Evolutionary conservation across 2,113 vertebrate genomes (phyloP).

Genomic region (Takifugu flavidus): DNA sequence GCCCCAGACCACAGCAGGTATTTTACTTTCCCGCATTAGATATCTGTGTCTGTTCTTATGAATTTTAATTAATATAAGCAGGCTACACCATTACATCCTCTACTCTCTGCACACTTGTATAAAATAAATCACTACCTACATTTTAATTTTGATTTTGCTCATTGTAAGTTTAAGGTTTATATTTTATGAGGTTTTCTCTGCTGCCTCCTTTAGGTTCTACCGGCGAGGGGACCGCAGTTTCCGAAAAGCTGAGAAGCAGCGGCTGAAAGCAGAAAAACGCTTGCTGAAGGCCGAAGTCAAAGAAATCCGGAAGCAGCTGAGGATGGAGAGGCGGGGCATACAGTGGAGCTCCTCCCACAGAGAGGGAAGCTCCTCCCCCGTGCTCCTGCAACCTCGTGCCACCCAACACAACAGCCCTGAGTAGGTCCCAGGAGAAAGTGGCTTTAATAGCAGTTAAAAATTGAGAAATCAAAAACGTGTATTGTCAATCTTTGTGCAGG

Average conservation of each 20-base stretch:
- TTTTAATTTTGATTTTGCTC: no score
- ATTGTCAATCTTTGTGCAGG: conserved; percentile 55
- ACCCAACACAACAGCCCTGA: conserved; percentile 76
- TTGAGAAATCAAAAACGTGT: background rate
- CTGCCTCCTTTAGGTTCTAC: conserved; percentile 78
- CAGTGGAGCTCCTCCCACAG: conserved; percentile 82
- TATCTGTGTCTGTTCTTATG: no score
- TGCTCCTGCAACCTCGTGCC: conserved; percentile 74
- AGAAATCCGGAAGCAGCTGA: conserved; percentile 93
- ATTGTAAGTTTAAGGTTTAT: background rate
- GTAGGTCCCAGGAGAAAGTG: conserved; percentile 41
- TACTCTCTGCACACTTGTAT: no score
- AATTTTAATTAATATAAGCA: no score
- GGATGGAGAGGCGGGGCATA: conserved; percentile 89
- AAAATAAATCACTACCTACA: no score
- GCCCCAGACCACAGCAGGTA: conserved; percentile 80
- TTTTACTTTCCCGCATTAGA: background rate
- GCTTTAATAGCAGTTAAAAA: background rate
- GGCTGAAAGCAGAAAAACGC: conserved; percentile 91
- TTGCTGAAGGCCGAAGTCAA: conserved; percentile 93
- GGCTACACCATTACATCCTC: no score
- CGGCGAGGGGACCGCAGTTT: conserved; percentile 91
- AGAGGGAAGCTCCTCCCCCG: conserved; percentile 74
- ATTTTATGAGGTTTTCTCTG: background rate
- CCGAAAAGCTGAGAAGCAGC: conserved; percentile 93